phyloP scores from a whole-genome alignment of 2,113 vertebrate genomes.

The Festucalex cinctus region DNA sequence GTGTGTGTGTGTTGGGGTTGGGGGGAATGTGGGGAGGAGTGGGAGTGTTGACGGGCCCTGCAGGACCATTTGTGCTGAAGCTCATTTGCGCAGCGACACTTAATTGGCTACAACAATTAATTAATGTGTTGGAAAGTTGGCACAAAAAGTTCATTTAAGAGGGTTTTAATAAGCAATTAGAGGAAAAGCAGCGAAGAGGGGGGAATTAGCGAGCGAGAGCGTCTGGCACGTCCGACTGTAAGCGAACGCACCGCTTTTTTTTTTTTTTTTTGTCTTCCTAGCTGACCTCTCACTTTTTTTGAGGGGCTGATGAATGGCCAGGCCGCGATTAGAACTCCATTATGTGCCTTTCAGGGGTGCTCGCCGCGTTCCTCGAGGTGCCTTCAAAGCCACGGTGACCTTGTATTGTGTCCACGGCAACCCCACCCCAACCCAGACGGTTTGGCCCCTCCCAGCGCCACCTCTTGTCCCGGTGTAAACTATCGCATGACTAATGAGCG shows the following conservation, averaged over 20 bases:
- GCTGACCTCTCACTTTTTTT: conserved; percentile 43
- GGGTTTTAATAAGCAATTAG: conserved; percentile 82
- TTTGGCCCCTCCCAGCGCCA: conserved; percentile 21
- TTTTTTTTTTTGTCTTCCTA: conserved; percentile 13
- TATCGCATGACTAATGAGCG: conserved; percentile 95
- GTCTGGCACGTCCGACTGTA: conserved; percentile 28
- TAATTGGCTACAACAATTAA: conserved; percentile 99
- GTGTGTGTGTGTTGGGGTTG: not conserved
- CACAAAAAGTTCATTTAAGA: conserved; percentile 87
- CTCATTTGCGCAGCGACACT: conserved; percentile 98
- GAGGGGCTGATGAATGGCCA: conserved; percentile 31
- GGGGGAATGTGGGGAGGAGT: not conserved
- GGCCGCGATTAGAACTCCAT: conserved; percentile 8
- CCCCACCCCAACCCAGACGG: conserved; percentile 35
- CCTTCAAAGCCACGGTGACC: conserved; percentile 40
- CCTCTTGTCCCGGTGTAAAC: conserved; percentile 78
- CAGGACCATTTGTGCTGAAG: conserved; percentile 95
- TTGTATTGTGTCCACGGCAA: conserved; percentile 34
- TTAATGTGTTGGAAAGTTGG: conserved; percentile 99
- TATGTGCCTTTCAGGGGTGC: conserved; percentile 24
- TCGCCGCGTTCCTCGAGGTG: conserved; percentile 35
- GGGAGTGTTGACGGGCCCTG: conserved; percentile 72
- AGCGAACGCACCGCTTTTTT: conserved; percentile 11
- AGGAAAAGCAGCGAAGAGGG: conserved; percentile 68
- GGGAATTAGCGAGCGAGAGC: conserved; percentile 49